phyloP scores from a whole-genome alignment of 2,888 invertebrate genomes.

The Leucophenga maculata region DNA sequence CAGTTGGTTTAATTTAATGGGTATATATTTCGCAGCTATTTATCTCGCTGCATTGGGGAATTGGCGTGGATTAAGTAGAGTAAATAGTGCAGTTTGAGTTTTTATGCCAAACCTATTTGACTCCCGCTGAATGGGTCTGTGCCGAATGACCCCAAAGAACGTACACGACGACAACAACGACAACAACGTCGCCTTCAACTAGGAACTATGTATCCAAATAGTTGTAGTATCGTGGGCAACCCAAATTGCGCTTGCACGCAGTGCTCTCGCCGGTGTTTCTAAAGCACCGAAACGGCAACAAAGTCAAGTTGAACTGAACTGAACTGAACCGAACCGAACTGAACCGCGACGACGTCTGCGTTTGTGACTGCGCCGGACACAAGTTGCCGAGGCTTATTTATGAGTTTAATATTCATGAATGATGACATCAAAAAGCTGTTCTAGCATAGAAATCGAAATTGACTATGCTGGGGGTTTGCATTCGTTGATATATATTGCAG shows the following conservation, averaged over 20 bases:
- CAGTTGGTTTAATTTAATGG: slow-evolving; percentile 57
- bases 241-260: slow-evolving; percentile 19
- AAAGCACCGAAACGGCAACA: slow-evolving; percentile 5
- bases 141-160: slow-evolving; percentile 35
- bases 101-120: slow-evolving; percentile 54
- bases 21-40: slow-evolving; percentile 69
- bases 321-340: not conserved
- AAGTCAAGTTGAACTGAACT: slow-evolving; percentile 8
- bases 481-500: not conserved
- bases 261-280: not conserved
- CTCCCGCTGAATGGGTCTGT: slow-evolving; percentile 49
- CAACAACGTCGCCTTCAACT: slow-evolving; percentile 39
- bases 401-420: slow-evolving; percentile 71
- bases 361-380: slow-evolving; percentile 32
- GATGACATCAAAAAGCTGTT: slow-evolving; percentile 63
- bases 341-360: not conserved
- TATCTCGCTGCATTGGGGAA: slow-evolving; percentile 66
- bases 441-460: slow-evolving; percentile 16
- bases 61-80: slow-evolving; percentile 71
- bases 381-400: slow-evolving; percentile 68
- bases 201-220: not conserved
- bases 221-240: not conserved
- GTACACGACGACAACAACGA: slow-evolving; percentile 37
- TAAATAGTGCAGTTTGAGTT: slow-evolving; percentile 48
- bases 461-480: not conserved